These are phyloP conservation scores for Acanthosoma haemorrhoidale DNA, from an alignment of 2,888 invertebrate species.

Conservation along the genomic window DNA sequence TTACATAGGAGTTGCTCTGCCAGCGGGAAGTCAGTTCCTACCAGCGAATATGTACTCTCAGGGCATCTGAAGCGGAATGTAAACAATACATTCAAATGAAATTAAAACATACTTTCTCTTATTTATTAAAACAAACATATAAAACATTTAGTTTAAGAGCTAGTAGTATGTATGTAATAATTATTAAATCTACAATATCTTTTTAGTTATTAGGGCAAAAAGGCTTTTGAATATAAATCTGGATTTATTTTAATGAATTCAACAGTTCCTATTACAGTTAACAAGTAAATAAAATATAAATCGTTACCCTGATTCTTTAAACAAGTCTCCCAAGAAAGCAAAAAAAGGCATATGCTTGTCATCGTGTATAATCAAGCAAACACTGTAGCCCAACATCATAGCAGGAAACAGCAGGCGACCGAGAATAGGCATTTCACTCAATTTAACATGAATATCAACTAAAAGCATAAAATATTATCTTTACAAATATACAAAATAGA, in stretches of 20 bases:
- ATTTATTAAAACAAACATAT: no score
- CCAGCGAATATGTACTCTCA: constrained; percentile 16
- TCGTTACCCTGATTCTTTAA: constrained; percentile 25
- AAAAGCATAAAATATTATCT: no score
- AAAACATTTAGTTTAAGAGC: no score
- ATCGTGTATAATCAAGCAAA: constrained; percentile 20
- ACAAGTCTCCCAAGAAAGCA: constrained; percentile 13
- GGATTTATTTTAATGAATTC: no score
- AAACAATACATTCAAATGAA: no score
- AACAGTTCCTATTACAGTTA: no score
- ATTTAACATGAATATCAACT: constrained; percentile 10
- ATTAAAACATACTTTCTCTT: no score
- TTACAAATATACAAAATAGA: not conserved
- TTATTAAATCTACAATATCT: no score
- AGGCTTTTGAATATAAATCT: no score
- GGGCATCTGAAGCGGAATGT: not conserved
- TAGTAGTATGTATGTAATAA: no score
- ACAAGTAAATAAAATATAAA: not conserved
- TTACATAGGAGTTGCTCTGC: constrained; percentile 20
- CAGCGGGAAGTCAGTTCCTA: constrained; percentile 18
- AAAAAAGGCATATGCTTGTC: constrained; percentile 25
- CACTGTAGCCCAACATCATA: constrained; percentile 15
- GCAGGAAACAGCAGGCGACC: constrained; percentile 21
- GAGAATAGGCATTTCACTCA: constrained; percentile 19
- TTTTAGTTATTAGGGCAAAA: no score